A percentile compares a stretch with the other conserved stretches of the same genome.
These are phyloP conservation scores for Ammospiza maritima DNA, from an alignment of 2,797 vertebrate species.

Conservation along the genomic window DNA sequence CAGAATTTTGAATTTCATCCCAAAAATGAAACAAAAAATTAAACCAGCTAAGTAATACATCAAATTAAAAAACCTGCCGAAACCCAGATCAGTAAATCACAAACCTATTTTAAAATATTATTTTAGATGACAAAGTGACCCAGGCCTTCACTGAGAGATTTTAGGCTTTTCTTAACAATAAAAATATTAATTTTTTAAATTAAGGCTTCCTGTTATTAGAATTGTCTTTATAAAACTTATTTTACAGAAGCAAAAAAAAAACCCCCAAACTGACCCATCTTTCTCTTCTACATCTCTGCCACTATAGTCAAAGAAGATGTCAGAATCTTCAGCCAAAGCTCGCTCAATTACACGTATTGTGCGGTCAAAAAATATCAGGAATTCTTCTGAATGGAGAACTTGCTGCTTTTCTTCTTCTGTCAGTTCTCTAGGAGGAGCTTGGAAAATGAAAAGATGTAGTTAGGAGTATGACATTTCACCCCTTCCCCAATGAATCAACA, in stretches of 20 bases:
- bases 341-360: slow-evolving; percentile 95
- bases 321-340: slow-evolving; percentile 91
- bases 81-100: background rate
- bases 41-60: background rate
- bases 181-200: background rate
- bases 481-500: slow-evolving; percentile 56
- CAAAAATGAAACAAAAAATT: background rate
- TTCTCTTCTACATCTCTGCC: slow-evolving; percentile 92
- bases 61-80: background rate
- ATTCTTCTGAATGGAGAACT: slow-evolving; percentile 95
- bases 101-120: background rate
- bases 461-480: slow-evolving; percentile 53
- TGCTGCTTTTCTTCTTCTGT: slow-evolving; percentile 97
- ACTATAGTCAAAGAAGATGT: slow-evolving; percentile 96
- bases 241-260: background rate
- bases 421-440: slow-evolving; percentile 89
- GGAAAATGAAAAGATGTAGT: slow-evolving; percentile 53
- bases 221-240: background rate
- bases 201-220: background rate
- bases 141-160: background rate
- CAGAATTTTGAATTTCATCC: slow-evolving; percentile 6
- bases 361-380: slow-evolving; percentile 96
- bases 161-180: background rate
- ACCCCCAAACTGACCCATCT: slow-evolving; percentile 85
- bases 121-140: background rate